Percentiles rank a stretch among this genome's conserved stretches.
Evolutionary conservation across 2,113 vertebrate genomes (phyloP).

Genomic region (Ophthalmolycus amberensis): DNA sequence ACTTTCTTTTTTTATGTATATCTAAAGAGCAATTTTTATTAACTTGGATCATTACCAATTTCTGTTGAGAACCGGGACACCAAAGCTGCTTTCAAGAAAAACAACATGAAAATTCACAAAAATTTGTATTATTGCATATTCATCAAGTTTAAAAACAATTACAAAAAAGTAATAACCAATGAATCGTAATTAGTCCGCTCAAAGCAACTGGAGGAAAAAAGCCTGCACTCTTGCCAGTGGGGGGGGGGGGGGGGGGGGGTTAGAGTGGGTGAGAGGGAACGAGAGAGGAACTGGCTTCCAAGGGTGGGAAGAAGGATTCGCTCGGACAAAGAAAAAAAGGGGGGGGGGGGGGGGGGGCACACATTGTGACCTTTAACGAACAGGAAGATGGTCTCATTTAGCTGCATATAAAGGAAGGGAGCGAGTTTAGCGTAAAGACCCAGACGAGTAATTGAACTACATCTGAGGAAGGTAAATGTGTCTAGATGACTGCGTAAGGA

Average conservation of each 20-base stretch:
- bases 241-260: constrained; percentile 8
- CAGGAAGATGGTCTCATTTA: constrained; percentile 66
- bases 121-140: neutral
- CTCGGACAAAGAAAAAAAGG: constrained; percentile 49
- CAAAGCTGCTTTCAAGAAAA: neutral
- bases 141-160: constrained; percentile 9
- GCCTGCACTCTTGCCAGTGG: constrained; percentile 20
- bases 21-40: neutral
- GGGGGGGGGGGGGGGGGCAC: constrained; percentile 25
- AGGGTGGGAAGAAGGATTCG: constrained; percentile 32
- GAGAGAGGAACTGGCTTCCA: constrained; percentile 34
- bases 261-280: constrained; percentile 19
- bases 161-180: constrained; percentile 14
- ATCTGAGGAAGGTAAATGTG: constrained; percentile 55
- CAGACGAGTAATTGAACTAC: constrained; percentile 71
- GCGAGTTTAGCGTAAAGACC: constrained; percentile 39
- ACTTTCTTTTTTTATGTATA: too few relatives aligned
- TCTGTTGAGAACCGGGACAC: neutral
- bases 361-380: constrained; percentile 63
- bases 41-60: neutral
- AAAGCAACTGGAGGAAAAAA: constrained; percentile 56
- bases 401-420: constrained; percentile 53
- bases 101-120: neutral
- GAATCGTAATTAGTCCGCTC: constrained; percentile 77
- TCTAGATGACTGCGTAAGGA: constrained; percentile 24